phyloP scores from a whole-genome alignment of 1,140 invertebrate genomes.

The Acromyrmex echinatior region DNA sequence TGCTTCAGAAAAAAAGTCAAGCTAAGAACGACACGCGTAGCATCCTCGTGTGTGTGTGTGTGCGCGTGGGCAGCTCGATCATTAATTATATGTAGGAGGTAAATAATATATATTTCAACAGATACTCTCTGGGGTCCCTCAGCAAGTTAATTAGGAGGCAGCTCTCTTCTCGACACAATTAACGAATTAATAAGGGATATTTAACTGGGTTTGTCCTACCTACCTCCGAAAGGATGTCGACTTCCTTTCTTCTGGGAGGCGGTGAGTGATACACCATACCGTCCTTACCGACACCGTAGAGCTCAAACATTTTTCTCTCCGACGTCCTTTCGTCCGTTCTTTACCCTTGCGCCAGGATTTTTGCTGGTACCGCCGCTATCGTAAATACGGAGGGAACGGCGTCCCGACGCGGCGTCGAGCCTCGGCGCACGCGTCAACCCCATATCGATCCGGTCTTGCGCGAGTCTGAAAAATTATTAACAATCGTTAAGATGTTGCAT shows the following conservation, averaged over 20 bases:
- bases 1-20: neutral
- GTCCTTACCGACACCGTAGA: constrained; percentile 82
- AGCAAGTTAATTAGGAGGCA: neutral
- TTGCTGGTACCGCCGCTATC: neutral
- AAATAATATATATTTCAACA: constrained; percentile 28
- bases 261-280: constrained; percentile 83
- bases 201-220: neutral
- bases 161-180: neutral
- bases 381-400: constrained; percentile 70
- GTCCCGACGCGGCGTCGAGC: constrained; percentile 24
- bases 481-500: neutral
- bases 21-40: neutral
- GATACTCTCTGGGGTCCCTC: neutral
- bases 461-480: constrained; percentile 60
- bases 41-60: neutral
- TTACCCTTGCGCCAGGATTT: constrained; percentile 51
- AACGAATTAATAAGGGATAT: constrained; percentile 1
- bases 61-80: neutral
- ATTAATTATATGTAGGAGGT: constrained; percentile 20
- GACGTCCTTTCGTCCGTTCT: constrained; percentile 17
- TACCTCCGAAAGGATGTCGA: constrained; percentile 84
- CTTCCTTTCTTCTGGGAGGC: constrained; percentile 83
- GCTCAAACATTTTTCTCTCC: constrained; percentile 80
- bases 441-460: constrained; percentile 80
- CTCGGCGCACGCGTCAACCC: constrained; percentile 76